phyloP scores from a whole-genome alignment of 2,888 invertebrate genomes.

The Brachylomia viminalis region DNA sequence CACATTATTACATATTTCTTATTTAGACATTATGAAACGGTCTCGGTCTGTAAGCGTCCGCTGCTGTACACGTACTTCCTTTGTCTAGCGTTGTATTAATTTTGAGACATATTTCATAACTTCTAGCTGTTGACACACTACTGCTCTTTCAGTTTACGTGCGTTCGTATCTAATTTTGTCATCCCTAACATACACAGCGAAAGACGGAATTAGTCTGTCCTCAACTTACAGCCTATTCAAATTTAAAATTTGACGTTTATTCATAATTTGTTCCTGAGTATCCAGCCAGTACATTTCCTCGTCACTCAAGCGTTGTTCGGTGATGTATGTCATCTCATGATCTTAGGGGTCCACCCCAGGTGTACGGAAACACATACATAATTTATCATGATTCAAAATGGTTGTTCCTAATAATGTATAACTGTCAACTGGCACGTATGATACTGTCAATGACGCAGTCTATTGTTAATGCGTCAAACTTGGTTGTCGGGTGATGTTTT shows the following conservation, averaged over 20 bases:
- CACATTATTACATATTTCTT: slow-evolving; percentile 5
- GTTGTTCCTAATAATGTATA: slow-evolving; percentile 26
- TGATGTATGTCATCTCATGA: slow-evolving; percentile 13
- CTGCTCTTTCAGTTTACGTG: not conserved
- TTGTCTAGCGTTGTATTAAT: slow-evolving; percentile 15
- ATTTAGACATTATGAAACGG: slow-evolving; percentile 10
- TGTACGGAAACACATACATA: slow-evolving; percentile 29
- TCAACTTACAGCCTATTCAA: not conserved
- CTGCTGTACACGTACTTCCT: slow-evolving; percentile 18
- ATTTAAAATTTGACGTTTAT: not conserved
- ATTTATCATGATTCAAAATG: slow-evolving; percentile 43
- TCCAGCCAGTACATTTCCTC: not conserved
- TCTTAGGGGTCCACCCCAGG: slow-evolving; percentile 19
- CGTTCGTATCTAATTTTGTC: not conserved
- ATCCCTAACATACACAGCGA: not conserved
- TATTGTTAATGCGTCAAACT: slow-evolving; percentile 47
- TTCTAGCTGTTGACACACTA: slow-evolving; percentile 1
- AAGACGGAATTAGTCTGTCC: too few relatives aligned
- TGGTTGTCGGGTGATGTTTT: slow-evolving; percentile 32
- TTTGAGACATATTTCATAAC: slow-evolving; percentile 27
- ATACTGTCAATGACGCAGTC: slow-evolving; percentile 34
- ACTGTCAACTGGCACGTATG: slow-evolving; percentile 41
- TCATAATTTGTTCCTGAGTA: not conserved
- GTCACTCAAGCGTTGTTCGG: not conserved
- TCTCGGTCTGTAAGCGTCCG: not conserved